Conservation (phyloP, 1,140 invertebrate species). For the Euglossa dilemma region DNA sequence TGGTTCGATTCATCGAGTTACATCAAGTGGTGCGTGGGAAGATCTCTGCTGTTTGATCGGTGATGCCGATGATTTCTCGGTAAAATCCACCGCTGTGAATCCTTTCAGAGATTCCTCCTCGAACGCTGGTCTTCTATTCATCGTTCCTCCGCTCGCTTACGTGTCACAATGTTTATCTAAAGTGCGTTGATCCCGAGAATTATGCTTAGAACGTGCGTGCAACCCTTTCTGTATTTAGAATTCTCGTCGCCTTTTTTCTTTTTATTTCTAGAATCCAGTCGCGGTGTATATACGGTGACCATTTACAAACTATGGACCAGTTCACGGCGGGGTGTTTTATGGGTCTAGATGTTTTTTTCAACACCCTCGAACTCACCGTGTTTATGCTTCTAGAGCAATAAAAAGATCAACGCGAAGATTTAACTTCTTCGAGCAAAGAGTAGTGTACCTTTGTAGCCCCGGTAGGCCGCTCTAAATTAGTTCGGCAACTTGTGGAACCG, state of each 20-base stretch:
- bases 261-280: background rate
- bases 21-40: background rate
- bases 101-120: slow-evolving; percentile 9
- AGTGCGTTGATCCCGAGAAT: background rate
- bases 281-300: background rate
- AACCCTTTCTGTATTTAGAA: background rate
- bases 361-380: background rate
- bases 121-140: background rate
- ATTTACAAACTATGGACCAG: background rate
- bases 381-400: background rate
- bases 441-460: background rate
- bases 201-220: background rate
- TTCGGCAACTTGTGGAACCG: background rate
- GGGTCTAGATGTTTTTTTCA: background rate
- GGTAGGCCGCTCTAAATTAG: background rate
- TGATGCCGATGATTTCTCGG: background rate
- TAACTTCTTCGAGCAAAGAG: background rate
- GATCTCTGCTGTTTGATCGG: background rate
- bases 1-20: background rate
- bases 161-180: slow-evolving; percentile 2
- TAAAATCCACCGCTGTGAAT: background rate
- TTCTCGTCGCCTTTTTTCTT: background rate
- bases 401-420: background rate
- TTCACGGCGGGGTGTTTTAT: background rate
- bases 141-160: background rate